These are phyloP conservation scores for Xanthia icteritia DNA, from an alignment of 2,888 invertebrate species.

Conservation along the genomic window DNA sequence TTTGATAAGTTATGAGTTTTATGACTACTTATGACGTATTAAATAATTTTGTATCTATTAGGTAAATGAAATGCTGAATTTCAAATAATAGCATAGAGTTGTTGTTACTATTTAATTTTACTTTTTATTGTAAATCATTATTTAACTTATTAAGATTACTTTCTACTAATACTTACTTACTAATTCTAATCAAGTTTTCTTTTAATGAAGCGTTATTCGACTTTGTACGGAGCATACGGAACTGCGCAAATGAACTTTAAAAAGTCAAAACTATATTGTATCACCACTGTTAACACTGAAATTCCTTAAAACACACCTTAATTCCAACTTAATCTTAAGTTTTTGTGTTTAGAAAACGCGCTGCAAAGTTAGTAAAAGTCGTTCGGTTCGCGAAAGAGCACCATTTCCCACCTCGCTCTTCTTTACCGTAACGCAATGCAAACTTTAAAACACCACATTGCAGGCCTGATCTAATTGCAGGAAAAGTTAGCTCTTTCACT, in stretches of 20 bases:
- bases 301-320: neutral
- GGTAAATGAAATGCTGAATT: neutral
- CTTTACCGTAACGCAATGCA: slow-evolving; percentile 44
- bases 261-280: neutral
- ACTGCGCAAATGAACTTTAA: neutral
- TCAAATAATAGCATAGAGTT: neutral
- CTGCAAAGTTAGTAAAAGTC: slow-evolving; percentile 37
- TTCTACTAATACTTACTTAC: too few relatives aligned
- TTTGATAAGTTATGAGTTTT: neutral
- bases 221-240: neutral
- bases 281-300: neutral
- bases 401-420: slow-evolving; percentile 39
- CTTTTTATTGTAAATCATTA: too few relatives aligned
- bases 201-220: neutral
- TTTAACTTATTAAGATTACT: too few relatives aligned
- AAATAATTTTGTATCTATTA: neutral
- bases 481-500: slow-evolving; percentile 35
- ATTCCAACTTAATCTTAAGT: slow-evolving; percentile 11
- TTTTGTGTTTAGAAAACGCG: slow-evolving; percentile 34
- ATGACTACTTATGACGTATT: neutral
- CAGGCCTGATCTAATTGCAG: slow-evolving; percentile 44
- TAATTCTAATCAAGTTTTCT: too few relatives aligned
- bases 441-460: slow-evolving; percentile 54
- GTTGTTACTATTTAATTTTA: neutral
- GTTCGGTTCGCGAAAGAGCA: slow-evolving; percentile 25